Evolutionary conservation across 2,797 vertebrate genomes (phyloP), one percentile per base, ranked within the genome.

Genomic region (Argyrosomus regius): DNA sequence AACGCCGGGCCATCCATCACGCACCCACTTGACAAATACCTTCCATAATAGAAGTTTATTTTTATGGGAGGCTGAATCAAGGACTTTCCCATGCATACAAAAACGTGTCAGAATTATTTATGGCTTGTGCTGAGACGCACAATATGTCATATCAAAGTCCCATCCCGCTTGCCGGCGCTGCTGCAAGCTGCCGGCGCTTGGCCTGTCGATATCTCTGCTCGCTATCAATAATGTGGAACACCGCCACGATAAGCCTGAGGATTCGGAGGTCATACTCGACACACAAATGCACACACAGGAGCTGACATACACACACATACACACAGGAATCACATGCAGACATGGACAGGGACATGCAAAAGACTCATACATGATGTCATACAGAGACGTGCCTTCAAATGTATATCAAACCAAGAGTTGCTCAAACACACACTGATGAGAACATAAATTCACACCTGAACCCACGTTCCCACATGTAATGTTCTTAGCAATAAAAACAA

Each of bases 21-120:
- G 93, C 94, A 95, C 96, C 96, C 97, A 97, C 97, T 98, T 98
- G 98, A 99, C 97, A 99, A 98, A 98, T 98, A 98, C 97, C 97
- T 98, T 98, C 97, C 97, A 98, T 99, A 98, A 98, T 98, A 98
- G 97, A 98, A 98, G 97, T 99, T 99, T 99, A 98, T 98, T 99
- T 98, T 98, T 99, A 98, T 97, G 97, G 98, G 97, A 98, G 97
- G 97, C 97, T 97, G 98, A 98, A 99, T 98, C 97, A 98, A 98
- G 97, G 97, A 98, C 97, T 98, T 99, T 97, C 97, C 98, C 98
- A 99, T 99, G 97, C 98, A 98, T 99, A 98, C 97, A 98, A 98
- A 98, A 98, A 97, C 96, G 97, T 98, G 98, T 98, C 97, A 98
- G 96, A 98, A 97, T 98, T 99, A 99, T 99, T 98, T 99, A 98